Conservation (phyloP, 2,113 vertebrate genomes). For the Collichthys lucidus region DNA sequence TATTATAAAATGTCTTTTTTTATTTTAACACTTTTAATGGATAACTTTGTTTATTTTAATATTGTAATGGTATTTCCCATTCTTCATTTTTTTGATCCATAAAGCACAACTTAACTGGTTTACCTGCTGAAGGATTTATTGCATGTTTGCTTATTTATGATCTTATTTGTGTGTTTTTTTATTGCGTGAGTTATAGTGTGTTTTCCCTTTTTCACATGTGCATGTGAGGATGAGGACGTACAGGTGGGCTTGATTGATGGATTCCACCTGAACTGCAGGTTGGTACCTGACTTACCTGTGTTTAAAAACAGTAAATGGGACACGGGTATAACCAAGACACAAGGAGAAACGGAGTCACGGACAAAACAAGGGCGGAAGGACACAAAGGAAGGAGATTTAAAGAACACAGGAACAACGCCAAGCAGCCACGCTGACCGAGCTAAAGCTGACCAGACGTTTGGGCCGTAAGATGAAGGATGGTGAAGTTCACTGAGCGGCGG, state of each 20-base stretch:
- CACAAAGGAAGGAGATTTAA: background rate
- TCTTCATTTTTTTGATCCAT: too few species aligned
- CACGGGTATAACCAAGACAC: background rate
- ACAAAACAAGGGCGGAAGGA: background rate
- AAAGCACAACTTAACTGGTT: too few species aligned
- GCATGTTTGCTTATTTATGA: too few species aligned
- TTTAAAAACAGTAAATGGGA: too few species aligned
- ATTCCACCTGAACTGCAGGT: background rate
- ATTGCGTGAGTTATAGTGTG: background rate
- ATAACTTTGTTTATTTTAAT: too few species aligned
- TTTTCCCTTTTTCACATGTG: background rate
- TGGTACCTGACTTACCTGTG: background rate
- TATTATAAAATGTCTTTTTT: background rate
- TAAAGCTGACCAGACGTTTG: too few species aligned
- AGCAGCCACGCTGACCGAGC: background rate
- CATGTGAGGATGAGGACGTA: background rate
- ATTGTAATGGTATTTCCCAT: too few species aligned
- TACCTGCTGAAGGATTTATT: too few species aligned
- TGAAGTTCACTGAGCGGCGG: too few species aligned
- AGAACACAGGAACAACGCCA: background rate
- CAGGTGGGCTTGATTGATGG: background rate
- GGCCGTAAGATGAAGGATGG: too few species aligned
- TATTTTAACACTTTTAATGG: too few species aligned
- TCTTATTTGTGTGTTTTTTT: too few species aligned
- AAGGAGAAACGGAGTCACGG: background rate